A percentile compares a stretch with the other conserved stretches of the same genome.
Conservation (phyloP, 2,888 invertebrate genomes). For the Liopterus haemorrhoidalis region DNA sequence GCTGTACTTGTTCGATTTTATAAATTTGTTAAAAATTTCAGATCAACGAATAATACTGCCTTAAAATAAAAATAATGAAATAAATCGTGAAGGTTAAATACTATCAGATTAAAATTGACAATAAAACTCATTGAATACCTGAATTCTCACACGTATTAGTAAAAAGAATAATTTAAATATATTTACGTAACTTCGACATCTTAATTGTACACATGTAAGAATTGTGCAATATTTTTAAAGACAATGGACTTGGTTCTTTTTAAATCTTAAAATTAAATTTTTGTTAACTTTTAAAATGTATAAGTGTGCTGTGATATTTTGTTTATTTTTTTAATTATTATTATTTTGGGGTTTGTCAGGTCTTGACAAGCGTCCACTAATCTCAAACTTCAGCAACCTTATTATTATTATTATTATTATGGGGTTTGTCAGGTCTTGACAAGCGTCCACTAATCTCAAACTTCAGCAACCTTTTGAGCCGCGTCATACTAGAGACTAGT, state of each 20-base stretch:
- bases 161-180: slow-evolving; percentile 10
- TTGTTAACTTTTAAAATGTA: slow-evolving; percentile 36
- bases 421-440: too few relatives aligned
- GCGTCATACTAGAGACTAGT: too few relatives aligned
- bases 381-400: too few relatives aligned
- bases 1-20: too few relatives aligned
- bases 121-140: slow-evolving; percentile 4
- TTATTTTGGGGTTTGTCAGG: too few relatives aligned
- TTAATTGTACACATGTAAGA: slow-evolving; percentile 8
- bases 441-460: too few relatives aligned
- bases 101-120: slow-evolving; percentile 10
- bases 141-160: slow-evolving; percentile 12
- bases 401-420: too few relatives aligned
- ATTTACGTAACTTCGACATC: slow-evolving; percentile 12
- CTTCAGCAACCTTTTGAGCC: too few relatives aligned
- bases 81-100: neutral
- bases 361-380: too few relatives aligned
- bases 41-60: neutral
- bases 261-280: neutral
- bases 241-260: slow-evolving; percentile 1
- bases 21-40: neutral
- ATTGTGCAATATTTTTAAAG: slow-evolving; percentile 10
- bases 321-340: slow-evolving; percentile 27
- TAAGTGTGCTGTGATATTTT: slow-evolving; percentile 35
- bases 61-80: slow-evolving; percentile 2